These are phyloP conservation scores for Watsonalla cultraria DNA, from an alignment of 2,888 invertebrate species.

Conservation along the genomic window DNA sequence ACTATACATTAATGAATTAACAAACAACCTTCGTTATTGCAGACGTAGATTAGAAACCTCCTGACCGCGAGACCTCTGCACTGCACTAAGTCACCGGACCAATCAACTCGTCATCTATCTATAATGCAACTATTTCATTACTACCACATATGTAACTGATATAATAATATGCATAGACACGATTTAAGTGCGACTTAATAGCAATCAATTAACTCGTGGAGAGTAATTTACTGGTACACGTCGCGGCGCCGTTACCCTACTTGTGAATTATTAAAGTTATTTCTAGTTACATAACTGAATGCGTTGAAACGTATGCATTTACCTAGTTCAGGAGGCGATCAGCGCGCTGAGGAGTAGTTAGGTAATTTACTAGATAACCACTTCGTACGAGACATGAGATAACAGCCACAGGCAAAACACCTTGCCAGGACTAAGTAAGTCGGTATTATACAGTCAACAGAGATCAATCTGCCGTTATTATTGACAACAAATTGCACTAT, in stretches of 20 bases:
- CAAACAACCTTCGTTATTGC: not conserved
- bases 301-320: conserved; percentile 9
- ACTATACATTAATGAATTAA: not conserved
- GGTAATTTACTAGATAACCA: conserved; percentile 16
- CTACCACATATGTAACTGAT: conserved; percentile 2
- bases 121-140: not conserved
- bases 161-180: not conserved
- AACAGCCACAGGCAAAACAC: conserved; percentile 8
- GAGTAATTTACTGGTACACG: conserved; percentile 27
- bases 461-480: not conserved
- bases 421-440: not conserved
- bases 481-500: no score
- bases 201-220: conserved; percentile 8
- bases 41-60: not conserved
- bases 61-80: not conserved
- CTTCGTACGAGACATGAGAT: conserved; percentile 9
- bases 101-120: not conserved
- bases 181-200: conserved; percentile 6
- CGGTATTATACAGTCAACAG: not conserved
- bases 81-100: not conserved
- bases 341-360: conserved; percentile 14
- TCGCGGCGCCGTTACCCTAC: conserved; percentile 20
- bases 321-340: conserved; percentile 16
- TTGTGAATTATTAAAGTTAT: conserved; percentile 32
- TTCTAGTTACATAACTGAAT: conserved; percentile 34